These are phyloP conservation scores for Abrostola tripartita DNA, from an alignment of 2,888 invertebrate genomes.

Conservation along the genomic window DNA sequence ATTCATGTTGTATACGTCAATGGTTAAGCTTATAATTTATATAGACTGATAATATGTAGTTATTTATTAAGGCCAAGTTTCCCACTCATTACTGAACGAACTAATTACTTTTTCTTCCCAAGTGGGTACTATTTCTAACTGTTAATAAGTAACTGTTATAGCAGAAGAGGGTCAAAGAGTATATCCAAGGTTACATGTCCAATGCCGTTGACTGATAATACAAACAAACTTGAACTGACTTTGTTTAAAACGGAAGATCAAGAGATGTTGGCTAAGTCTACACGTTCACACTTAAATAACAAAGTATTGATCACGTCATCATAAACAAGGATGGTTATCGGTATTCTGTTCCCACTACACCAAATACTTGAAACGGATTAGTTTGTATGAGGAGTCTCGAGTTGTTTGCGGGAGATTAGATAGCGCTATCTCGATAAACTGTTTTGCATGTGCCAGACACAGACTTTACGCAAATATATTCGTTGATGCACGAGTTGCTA, in stretches of 20 bases:
- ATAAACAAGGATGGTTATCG: conserved; percentile 15
- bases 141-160: too few relatives aligned
- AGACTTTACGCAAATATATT: conserved; percentile 27
- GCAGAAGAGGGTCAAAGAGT: not conserved
- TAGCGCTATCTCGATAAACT: conserved; percentile 24
- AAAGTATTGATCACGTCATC: conserved; percentile 9
- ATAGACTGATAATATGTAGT: not conserved
- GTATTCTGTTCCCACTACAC: conserved; percentile 5
- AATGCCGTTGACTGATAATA: not conserved
- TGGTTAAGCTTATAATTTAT: not conserved
- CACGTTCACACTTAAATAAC: conserved; percentile 31
- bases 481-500: not conserved
- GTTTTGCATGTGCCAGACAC: conserved; percentile 38
- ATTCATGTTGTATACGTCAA: conserved; percentile 3
- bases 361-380: not conserved
- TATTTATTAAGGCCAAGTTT: not conserved
- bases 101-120: not conserved
- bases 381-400: conserved; percentile 27
- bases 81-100: not conserved
- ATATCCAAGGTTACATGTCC: not conserved
- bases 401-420: conserved; percentile 33
- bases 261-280: conserved; percentile 23
- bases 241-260: conserved; percentile 19
- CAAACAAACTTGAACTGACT: conserved; percentile 1
- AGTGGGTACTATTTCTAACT: not conserved